Evolutionary conservation across 37 sponge, comb jelly and placozoan genomes (phyloP), one percentile per base, ranked within the genome.

Genomic region (Aphrocallistes beatrix): DNA sequence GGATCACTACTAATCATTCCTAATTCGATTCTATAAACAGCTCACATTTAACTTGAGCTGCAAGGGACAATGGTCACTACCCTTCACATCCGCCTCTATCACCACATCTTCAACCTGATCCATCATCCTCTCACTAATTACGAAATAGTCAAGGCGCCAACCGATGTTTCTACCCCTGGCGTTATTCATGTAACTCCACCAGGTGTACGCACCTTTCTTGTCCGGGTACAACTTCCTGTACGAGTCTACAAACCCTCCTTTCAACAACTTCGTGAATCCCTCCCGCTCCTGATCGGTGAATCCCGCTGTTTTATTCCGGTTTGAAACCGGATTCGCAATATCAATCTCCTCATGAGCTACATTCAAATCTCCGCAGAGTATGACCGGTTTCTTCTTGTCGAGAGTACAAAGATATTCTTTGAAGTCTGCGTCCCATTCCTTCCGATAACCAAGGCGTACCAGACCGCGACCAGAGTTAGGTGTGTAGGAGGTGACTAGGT

Each of bases 21-120:
- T n/a, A n/a, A n/a, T n/a, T n/a, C n/a, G n/a, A n/a, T n/a, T n/a
- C n/a, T n/a, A n/a, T n/a, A n/a, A n/a, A n/a, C n/a, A n/a, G n/a
- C n/a, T n/a, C n/a, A n/a, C 40, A 50, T 6, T n/a, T 3, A 39
- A 3, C 25, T 82, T 3, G 9, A 82, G 25, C 39, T 3, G 10
- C 39, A 97, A 81, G 0, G 97, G 97, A 75, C 97, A 97, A 86
- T 97, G 97, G 83, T 97, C 97, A 84, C 97, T 97, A 36, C 97
- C 97, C 32, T 51, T 39, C 81, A 94, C 91, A 37, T 86, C 87
- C 39, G 87, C 81, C 37, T 93, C 38, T 17, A 94, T 91, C 37
- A 92, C 85, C 39, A 86, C 86, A 40, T 92, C 93, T 83, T 88
- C 88, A 25, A 97, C 51, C 17, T 90, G 51, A 28, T 37, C 40